These are phyloP conservation scores for Charina bottae DNA, from an alignment of 2,113 vertebrate genomes.

Conservation along the genomic window DNA sequence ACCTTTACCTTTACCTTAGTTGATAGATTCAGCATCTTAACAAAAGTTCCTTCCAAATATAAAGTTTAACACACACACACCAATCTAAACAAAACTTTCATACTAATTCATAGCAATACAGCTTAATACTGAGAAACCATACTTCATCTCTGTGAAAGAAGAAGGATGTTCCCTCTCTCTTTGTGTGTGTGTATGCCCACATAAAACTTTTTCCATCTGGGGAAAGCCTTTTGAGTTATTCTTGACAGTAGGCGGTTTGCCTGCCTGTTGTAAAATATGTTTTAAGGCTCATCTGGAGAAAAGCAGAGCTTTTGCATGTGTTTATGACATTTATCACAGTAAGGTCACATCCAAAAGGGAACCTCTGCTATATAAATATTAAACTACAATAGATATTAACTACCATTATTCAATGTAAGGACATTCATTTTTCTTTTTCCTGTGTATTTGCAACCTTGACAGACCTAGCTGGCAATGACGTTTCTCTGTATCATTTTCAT, in stretches of 20 bases:
- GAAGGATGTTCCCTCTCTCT: background rate
- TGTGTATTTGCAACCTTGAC: slow-evolving; percentile 39
- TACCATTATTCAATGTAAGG: slow-evolving; percentile 33
- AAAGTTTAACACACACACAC: no score
- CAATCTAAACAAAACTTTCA: background rate
- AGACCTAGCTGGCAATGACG: slow-evolving; percentile 36
- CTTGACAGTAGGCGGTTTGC: slow-evolving; percentile 19
- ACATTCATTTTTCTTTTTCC: slow-evolving; percentile 48
- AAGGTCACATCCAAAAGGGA: slow-evolving; percentile 43
- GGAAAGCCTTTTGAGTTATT: slow-evolving; percentile 25
- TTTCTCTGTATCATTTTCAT: slow-evolving; percentile 58
- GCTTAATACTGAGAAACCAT: background rate
- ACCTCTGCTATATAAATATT: slow-evolving; percentile 52
- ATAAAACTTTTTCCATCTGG: slow-evolving; percentile 7
- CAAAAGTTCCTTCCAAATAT: no score
- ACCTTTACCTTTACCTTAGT: no score
- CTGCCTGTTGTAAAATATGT: slow-evolving; percentile 28
- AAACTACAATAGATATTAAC: slow-evolving; percentile 50
- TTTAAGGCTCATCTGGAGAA: slow-evolving; percentile 42
- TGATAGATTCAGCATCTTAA: no score
- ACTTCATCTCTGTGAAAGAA: background rate
- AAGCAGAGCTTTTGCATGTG: slow-evolving; percentile 31
- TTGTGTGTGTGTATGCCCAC: background rate
- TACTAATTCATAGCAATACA: background rate
- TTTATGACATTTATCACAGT: slow-evolving; percentile 48